phyloP scores from a whole-genome alignment of 2,888 invertebrate species.

The Chorisops tibialis region DNA sequence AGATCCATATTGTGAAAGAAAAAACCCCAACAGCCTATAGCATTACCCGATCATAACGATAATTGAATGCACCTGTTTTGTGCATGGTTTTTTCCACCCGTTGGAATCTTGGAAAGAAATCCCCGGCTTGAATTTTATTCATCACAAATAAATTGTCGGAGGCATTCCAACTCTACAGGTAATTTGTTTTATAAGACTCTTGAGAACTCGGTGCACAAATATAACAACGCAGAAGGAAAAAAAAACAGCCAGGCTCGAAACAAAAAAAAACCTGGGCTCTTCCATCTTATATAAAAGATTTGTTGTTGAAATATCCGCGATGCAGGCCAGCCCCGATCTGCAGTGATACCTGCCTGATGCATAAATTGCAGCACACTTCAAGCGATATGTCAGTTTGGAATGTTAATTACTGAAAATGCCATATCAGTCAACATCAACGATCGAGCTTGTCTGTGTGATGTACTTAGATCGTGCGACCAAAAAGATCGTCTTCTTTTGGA shows the following conservation, averaged over 20 bases:
- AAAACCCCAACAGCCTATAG: too few species aligned
- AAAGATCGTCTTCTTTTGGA: not conserved
- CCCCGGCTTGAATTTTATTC: not conserved
- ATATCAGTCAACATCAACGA: slow-evolving; percentile 12
- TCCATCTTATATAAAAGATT: too few species aligned
- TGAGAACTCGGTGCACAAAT: not conserved
- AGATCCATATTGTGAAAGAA: too few species aligned
- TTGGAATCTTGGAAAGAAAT: not conserved
- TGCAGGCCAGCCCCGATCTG: too few species aligned
- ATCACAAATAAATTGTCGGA: not conserved
- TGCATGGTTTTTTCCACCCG: not conserved
- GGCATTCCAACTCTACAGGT: slow-evolving; percentile 17
- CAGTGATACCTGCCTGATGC: too few species aligned
- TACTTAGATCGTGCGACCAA: not conserved
- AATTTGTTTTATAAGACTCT: slow-evolving; percentile 26
- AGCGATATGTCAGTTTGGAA: slow-evolving; percentile 24
- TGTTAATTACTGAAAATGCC: slow-evolving; percentile 25
- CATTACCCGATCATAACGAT: not conserved
- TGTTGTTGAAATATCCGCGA: too few species aligned
- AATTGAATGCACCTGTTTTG: slow-evolving; percentile 22
- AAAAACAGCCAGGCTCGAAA: too few species aligned
- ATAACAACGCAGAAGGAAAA: too few species aligned
- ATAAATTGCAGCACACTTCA: slow-evolving; percentile 16
- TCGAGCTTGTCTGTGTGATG: not conserved
- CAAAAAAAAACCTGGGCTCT: too few species aligned